Evolutionary conservation across 2,797 vertebrate species (phyloP).

Genomic region (Poeciliopsis presidionis): DNA sequence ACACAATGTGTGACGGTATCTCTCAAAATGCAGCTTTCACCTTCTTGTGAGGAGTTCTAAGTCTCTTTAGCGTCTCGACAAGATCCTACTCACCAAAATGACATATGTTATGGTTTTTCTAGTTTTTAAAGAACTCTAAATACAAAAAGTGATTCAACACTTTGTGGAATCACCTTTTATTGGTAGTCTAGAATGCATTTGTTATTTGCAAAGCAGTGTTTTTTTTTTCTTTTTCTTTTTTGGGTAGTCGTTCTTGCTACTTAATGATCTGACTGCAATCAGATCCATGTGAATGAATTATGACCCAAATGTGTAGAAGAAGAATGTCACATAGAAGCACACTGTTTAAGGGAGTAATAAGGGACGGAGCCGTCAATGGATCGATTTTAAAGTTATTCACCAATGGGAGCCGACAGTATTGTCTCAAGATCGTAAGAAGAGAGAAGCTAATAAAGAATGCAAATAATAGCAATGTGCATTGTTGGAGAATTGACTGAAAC

Average conservation of each 20-base stretch:
- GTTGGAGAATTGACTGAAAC: background rate
- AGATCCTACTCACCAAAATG: background rate
- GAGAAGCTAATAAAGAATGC: background rate
- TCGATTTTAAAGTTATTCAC: background rate
- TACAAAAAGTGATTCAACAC: background rate
- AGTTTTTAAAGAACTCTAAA: background rate
- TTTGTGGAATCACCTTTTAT: background rate
- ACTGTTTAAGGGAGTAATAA: background rate
- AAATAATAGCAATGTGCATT: background rate
- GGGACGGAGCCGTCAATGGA: background rate
- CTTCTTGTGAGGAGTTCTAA: background rate
- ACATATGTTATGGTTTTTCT: background rate
- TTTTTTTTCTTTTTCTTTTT: background rate
- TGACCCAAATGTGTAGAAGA: background rate
- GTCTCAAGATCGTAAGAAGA: background rate
- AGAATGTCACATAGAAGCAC: background rate
- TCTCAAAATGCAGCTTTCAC: background rate
- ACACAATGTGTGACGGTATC: background rate
- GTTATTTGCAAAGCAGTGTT: background rate
- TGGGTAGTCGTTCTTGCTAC: background rate
- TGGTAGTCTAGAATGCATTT: background rate
- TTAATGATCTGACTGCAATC: background rate
- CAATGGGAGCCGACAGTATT: background rate
- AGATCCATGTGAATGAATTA: background rate
- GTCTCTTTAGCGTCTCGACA: background rate